Evolutionary conservation across 2,797 vertebrate species (phyloP), one percentile per base, ranked within the genome.

Genomic region (Euphonia xanthogaster): DNA sequence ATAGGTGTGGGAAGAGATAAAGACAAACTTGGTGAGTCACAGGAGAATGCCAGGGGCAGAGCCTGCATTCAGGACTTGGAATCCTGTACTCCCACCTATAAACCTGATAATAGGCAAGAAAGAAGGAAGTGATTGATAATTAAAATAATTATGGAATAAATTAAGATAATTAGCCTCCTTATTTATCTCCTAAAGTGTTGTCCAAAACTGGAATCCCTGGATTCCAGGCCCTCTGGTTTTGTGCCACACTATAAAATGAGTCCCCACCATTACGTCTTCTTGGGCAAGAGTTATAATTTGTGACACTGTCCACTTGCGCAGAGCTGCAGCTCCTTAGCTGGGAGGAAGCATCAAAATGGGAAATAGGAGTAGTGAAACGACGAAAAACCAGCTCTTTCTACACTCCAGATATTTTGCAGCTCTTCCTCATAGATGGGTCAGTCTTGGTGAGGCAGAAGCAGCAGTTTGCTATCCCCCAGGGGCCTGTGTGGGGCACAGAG

Each of bases 91-190:
- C 90, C 88, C 42, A 53, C 57, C 39, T 74, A 31, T 79, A 48
- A 48, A 55, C 47, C 33, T 54, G 33, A 47, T 83, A 76, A 85
- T 55, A 91, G 62, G 77, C 42, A 80, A 74, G 88, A 85, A 77
- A 92, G 67, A 82, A 77, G 91, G 94, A 94, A 92, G 61, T 47
- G 54, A 94, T 96, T 87, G 85, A 82, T 93, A 91, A 88, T 92
- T 94, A 88, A 86, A 81, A 77, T 96, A 93, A 94, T 94, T 87
- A 82, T 33, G 11, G 86, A 86, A 95, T 90, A 90, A 66, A 82
- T 95, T 93, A 95, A 76, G 33, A 45, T 87, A 92, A 92, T 95
- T 91, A 67, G 45, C 39, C 30, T 81, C 47, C 54, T 85, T 65
- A 86, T 50, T 95, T 90, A 75, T 93, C 70, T 35, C 76, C 72